Evolutionary conservation across 1,140 invertebrate species (phyloP).

Genomic region (Potamilus streckersoni): DNA sequence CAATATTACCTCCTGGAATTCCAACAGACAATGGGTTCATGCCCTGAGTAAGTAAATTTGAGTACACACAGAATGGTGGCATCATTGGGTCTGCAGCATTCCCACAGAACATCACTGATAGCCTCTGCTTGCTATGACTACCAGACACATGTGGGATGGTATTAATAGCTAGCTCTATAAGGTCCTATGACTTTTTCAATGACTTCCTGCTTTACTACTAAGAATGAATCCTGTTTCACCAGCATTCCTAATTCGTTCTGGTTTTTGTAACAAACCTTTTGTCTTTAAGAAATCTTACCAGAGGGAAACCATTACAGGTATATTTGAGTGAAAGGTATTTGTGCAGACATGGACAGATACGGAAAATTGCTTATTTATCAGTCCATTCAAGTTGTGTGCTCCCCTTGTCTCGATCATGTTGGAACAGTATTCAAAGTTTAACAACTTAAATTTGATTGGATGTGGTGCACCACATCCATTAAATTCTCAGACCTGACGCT

Average conservation of each 20-base stretch:
- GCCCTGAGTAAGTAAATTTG: constrained; percentile 1
- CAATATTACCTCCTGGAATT: neutral
- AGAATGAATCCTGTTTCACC: constrained; percentile 15
- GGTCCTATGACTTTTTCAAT: constrained; percentile 27
- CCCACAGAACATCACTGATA: constrained; percentile 13
- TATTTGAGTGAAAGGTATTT: no score
- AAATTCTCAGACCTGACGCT: no score
- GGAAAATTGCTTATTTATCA: no score
- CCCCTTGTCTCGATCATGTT: no score
- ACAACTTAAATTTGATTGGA: no score
- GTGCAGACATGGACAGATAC: no score
- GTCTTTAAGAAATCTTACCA: constrained; percentile 1
- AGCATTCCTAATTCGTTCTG: constrained; percentile 18
- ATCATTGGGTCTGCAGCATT: constrained; percentile 12
- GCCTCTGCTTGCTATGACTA: constrained; percentile 2
- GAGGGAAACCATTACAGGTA: no score
- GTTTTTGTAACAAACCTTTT: constrained; percentile 17
- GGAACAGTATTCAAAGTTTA: no score
- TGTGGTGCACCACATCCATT: no score
- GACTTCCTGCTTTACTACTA: constrained; percentile 19
- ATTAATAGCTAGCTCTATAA: neutral
- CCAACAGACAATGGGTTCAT: constrained; percentile 9
- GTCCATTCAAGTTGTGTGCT: no score
- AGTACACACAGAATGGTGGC: constrained; percentile 22
- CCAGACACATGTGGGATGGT: constrained; percentile 9